Base-by-base conservation (phyloP, 2,113 vertebrate genomes). In the Ranitomeya variabilis region DNA sequence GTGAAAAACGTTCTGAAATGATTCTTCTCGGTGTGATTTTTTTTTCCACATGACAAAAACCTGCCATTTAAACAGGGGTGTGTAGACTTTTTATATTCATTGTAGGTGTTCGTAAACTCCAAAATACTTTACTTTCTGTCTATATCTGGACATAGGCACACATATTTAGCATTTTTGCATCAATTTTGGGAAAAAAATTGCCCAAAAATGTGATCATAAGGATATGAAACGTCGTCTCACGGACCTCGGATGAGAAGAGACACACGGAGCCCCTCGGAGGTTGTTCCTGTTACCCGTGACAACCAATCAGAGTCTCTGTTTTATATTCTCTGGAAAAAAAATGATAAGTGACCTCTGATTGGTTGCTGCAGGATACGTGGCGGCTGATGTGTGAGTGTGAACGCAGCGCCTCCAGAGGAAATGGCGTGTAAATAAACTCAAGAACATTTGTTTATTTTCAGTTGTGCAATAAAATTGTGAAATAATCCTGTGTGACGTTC, bases 381-480 rank as follows among this genome's bases (percentile, higher is more conserved):
- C 37, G 31, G 31, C 71, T 18, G 0, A 1, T 45, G 73, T 21
- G 73, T 52, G 73, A 51, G 12, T 76, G 73, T 12, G 73, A 21
- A 12, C 8, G 37, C 73, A 52, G 52, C 59, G 31, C 54, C 71
- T 87, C 45, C 77, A 19, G 23, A 51, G 84, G 10, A 59, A n/a
- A 71, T 86, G 76, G 62, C n/a, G 31, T 87, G 86, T 87, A 80
- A 67, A 80, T 87, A 87, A 79, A 51, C 59, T 85, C n/a, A 55
- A 73, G 52, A 57, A 87, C 76, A 80, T 87, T 87, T 87, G 86
- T 80, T 87, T 80, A 80, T 87, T 87, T 87, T 87, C 86, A 87
- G 86, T 87, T 87, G 86, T 87, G 86, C 86, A 87, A 87, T 87
- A 87, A 87, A 87, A 87, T 80, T 87, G 86, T 87, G 86, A 87